These are phyloP conservation scores for Hypolimnas misippus DNA, from an alignment of 2,888 invertebrate genomes.

Conservation along the genomic window DNA sequence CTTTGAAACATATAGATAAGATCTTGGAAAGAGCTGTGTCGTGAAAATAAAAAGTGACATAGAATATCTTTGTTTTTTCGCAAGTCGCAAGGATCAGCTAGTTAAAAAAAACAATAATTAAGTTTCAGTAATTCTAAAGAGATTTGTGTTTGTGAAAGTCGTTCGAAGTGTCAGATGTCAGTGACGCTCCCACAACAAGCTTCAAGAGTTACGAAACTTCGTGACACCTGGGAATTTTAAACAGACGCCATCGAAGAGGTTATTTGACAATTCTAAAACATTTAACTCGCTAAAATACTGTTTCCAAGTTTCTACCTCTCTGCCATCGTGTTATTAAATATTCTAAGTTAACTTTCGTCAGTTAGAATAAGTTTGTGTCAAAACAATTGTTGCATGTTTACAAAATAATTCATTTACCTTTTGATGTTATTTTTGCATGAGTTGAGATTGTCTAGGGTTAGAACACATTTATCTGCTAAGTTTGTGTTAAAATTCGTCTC, in stretches of 20 bases:
- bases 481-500: no score
- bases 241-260: conserved; percentile 68
- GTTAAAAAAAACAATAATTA: neutral
- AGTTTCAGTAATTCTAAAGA: conserved; percentile 2
- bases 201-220: conserved; percentile 56
- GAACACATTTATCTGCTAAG: no score
- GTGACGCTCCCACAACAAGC: conserved; percentile 56
- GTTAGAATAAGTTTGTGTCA: no score
- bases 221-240: conserved; percentile 73
- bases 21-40: no score
- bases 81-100: no score
- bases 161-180: conserved; percentile 12
- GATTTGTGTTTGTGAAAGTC: conserved; percentile 13
- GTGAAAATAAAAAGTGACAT: neutral
- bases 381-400: neutral
- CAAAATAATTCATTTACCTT: neutral
- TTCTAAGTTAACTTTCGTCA: conserved; percentile 2
- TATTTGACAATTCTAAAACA: conserved; percentile 56
- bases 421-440: no score
- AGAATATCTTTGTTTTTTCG: neutral
- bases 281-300: conserved; percentile 3
- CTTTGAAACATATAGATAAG: no score
- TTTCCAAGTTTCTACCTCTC: neutral
- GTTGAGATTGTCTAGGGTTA: no score
- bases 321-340: conserved; percentile 6